phyloP scores from a whole-genome alignment of 2,888 invertebrate species.

The Drosophila longiperda region DNA sequence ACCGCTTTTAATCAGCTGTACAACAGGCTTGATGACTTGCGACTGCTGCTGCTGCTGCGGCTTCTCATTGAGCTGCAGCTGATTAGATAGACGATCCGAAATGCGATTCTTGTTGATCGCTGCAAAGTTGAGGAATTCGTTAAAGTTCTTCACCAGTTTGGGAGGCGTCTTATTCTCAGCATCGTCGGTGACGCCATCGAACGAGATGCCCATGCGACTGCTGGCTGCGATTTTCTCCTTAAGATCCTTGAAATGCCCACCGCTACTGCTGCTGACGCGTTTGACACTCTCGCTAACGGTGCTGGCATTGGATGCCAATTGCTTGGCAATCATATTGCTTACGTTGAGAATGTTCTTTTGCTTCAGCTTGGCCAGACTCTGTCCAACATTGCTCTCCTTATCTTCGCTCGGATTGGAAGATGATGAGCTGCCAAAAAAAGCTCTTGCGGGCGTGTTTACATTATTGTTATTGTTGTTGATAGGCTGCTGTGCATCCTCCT shows the following conservation, averaged over 20 bases:
- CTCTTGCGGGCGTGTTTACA: conserved; percentile 36
- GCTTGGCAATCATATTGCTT: conserved; percentile 83
- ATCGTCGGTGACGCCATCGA: conserved; percentile 56
- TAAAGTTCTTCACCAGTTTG: conserved; percentile 90
- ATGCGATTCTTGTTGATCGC: conserved; percentile 88
- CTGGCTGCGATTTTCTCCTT: conserved; percentile 86
- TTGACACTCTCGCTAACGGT: conserved; percentile 74
- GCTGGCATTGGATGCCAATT: conserved; percentile 77
- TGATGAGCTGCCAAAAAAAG: conserved; percentile 68
- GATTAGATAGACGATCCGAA: conserved; percentile 79
- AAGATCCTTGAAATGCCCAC: conserved; percentile 86
- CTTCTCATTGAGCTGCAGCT: conserved; percentile 64
- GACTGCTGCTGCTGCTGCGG: conserved; percentile 23
- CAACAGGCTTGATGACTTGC: conserved; percentile 82
- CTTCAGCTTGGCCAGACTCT: conserved; percentile 73
- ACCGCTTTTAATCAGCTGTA: conserved; percentile 85
- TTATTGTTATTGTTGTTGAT: conserved; percentile 29
- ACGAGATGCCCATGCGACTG: conserved; percentile 84
- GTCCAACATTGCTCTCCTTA: conserved; percentile 32
- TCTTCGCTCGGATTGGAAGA: conserved; percentile 55
- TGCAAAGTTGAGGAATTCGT: conserved; percentile 93
- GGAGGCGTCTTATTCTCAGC: conserved; percentile 79
- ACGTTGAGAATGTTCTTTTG: conserved; percentile 82
- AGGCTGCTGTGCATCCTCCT: conserved; percentile 73
- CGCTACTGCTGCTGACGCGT: conserved; percentile 81